Evolutionary conservation across 2,113 vertebrate genomes (phyloP).

Genomic region (Amphiprion percula): DNA sequence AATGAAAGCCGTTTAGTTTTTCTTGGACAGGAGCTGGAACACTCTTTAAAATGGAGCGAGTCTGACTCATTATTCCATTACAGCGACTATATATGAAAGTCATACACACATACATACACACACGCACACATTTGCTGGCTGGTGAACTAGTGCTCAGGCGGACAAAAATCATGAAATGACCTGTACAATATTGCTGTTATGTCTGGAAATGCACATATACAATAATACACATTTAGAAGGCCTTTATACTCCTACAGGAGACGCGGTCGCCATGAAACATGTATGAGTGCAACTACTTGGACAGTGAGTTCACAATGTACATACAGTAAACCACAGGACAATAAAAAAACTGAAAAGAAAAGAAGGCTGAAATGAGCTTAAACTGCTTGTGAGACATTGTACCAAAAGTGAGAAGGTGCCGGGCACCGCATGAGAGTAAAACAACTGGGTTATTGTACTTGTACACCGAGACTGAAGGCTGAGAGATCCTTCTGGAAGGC

Average conservation of each 20-base stretch:
- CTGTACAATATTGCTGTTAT: constrained; percentile 86
- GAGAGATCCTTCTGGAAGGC: constrained; percentile 55
- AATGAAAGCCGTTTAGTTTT: constrained; percentile 10
- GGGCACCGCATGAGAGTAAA: constrained; percentile 47
- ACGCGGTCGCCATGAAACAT: constrained; percentile 53
- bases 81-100: constrained; percentile 50
- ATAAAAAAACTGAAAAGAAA: not conserved
- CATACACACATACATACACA: constrained; percentile 10
- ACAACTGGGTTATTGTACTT: constrained; percentile 40
- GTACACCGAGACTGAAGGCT: constrained; percentile 51
- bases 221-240: constrained; percentile 78
- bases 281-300: constrained; percentile 67
- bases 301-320: constrained; percentile 56
- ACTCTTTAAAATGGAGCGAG: constrained; percentile 71
- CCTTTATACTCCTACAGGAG: constrained; percentile 70
- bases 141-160: constrained; percentile 84
- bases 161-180: constrained; percentile 73
- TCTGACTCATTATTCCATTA: constrained; percentile 75
- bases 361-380: constrained; percentile 60
- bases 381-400: constrained; percentile 63
- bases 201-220: constrained; percentile 75
- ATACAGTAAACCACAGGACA: constrained; percentile 61
- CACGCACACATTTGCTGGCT: constrained; percentile 72
- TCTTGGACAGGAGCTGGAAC: constrained; percentile 36
- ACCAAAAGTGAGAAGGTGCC: constrained; percentile 63